Evolutionary conservation across 2,797 vertebrate species (phyloP), one percentile per base, ranked within the genome.

Genomic region (Microhierax caerulescens): DNA sequence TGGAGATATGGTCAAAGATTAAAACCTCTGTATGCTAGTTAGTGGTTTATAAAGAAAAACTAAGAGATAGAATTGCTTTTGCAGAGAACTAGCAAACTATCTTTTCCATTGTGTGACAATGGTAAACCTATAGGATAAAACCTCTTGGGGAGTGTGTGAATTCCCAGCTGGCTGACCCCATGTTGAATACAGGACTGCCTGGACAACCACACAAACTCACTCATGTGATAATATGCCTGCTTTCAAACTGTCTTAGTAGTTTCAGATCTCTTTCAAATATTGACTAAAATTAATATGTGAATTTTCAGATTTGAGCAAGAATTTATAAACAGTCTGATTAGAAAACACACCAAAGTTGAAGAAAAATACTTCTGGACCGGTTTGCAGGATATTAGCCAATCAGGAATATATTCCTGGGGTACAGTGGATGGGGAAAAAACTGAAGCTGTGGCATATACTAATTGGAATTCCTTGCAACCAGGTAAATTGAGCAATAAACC

Each of bases 221-320:
- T 63, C 13, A 3, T 83, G 30, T 74, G 76, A 60, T 82, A n/a
- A 12, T 80, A 11, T 7, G 22, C 28, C 72, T 85, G 24, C 68
- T 88, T 95, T 83, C 41, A 65, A 10, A 69, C 68, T 69, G 57
- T 83, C 68, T 93, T 20, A 37, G 1, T 88, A 67, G 36, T 93
- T 56, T 65, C 67, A 89, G 34, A 1, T 85, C 9, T 59, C 47
- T 88, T 95, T 93, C 45, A 89, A 64, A 56, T 94, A 80, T 1
- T 96, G 67, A 94, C n/a, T 75, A 21, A 0, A 13, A 84, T 87
- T 82, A 36, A 74, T 80, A 53, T 92, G 56, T 93, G 63, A 51
- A 92, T 89, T 97, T 97, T 59, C 98, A 99, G 99, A 96, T 99
- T 99, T 97, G 99, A 99, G 84, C 99, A 99, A 98, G 98, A 99